These are phyloP conservation scores for Ormyrus rosae DNA, from an alignment of 2,888 invertebrate species.

Conservation along the genomic window DNA sequence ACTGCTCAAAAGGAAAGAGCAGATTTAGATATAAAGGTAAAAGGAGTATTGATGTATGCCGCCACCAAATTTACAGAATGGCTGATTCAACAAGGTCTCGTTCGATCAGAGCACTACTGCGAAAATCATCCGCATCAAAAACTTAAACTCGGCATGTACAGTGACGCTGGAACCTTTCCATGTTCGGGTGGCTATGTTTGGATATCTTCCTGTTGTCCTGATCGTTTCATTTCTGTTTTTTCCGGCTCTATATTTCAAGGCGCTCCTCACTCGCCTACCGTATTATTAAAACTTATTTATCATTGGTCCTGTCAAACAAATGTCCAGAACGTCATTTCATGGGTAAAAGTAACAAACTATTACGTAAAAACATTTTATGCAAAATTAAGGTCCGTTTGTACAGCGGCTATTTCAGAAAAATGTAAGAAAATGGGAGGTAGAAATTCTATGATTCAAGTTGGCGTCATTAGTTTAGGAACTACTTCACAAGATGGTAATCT, in stretches of 20 bases:
- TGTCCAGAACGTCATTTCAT: constrained; percentile 91
- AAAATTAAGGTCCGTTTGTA: constrained; percentile 86
- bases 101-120: constrained; percentile 88
- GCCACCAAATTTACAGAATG: constrained; percentile 93
- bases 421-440: constrained; percentile 84
- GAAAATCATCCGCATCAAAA: constrained; percentile 80
- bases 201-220: constrained; percentile 92
- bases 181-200: constrained; percentile 94
- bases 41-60: constrained; percentile 87
- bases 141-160: constrained; percentile 90
- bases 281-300: constrained; percentile 89
- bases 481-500: constrained; percentile 84
- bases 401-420: constrained; percentile 88
- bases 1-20: constrained; percentile 72
- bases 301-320: constrained; percentile 95
- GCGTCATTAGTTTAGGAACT: constrained; percentile 91
- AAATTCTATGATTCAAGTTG: constrained; percentile 77
- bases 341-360: constrained; percentile 88
- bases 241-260: constrained; percentile 92
- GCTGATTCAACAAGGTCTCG: constrained; percentile 90
- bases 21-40: constrained; percentile 85
- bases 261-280: constrained; percentile 89
- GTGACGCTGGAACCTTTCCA: constrained; percentile 89
- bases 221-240: constrained; percentile 90
- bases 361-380: constrained; percentile 84